A percentile compares a stretch with the other conserved stretches of the same genome.
Conservation (phyloP, 2,888 invertebrate species). For the Spatulosminthurus flaviceps region DNA sequence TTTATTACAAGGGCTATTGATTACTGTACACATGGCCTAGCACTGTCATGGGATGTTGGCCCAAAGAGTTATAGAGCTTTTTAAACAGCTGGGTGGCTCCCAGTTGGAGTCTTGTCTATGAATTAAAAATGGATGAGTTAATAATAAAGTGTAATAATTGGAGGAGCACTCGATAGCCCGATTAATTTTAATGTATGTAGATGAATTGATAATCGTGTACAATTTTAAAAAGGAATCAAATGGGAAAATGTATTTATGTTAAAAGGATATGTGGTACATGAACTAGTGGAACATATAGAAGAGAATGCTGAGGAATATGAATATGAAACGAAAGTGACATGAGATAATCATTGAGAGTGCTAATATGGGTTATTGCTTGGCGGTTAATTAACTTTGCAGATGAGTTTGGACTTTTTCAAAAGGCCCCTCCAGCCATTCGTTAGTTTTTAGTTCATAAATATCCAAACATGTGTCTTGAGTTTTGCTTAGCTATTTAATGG, state of each 20-base stretch:
- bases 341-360: slow-evolving; percentile 49
- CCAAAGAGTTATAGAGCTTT: no score
- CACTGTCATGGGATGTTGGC: no score
- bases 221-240: neutral
- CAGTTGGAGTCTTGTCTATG: neutral
- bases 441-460: slow-evolving; percentile 8
- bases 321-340: slow-evolving; percentile 49
- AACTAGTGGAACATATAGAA: no score
- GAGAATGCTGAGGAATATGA: no score
- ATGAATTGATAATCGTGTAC: neutral
- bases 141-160: no score
- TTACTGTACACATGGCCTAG: no score
- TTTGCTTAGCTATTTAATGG: neutral
- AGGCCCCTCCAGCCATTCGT: slow-evolving; percentile 5
- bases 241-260: slow-evolving; percentile 2
- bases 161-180: no score
- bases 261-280: neutral
- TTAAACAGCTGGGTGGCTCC: neutral
- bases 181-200: neutral
- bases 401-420: slow-evolving; percentile 39
- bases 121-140: no score
- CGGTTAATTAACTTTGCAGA: slow-evolving; percentile 52
- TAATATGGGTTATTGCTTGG: slow-evolving; percentile 50
- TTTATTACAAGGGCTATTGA: neutral
- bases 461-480: neutral